Percentiles rank a stretch among this genome's conserved stretches.
These are phyloP conservation scores for Acrocera orbiculus DNA, from an alignment of 2,888 invertebrate species.

Conservation along the genomic window DNA sequence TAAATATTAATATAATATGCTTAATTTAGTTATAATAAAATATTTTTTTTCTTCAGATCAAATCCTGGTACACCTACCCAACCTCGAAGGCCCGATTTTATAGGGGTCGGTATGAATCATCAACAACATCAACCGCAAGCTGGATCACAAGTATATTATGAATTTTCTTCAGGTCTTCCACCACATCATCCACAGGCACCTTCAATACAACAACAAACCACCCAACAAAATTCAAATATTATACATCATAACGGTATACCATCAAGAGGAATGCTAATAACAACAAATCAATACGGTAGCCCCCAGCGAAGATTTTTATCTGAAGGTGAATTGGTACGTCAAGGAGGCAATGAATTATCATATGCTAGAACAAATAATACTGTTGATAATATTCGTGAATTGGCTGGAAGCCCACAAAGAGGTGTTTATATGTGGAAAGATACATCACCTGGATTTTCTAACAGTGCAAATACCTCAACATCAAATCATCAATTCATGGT, in stretches of 20 bases:
- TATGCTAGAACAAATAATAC: conserved; percentile 56
- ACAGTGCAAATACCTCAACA: conserved; percentile 24
- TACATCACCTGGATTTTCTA: conserved; percentile 44
- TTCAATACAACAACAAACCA: conserved; percentile 28
- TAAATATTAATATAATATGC: too few species aligned
- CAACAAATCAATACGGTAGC: conserved; percentile 34
- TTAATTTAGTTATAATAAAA: too few species aligned
- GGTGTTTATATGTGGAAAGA: conserved; percentile 67
- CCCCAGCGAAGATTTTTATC: conserved; percentile 64
- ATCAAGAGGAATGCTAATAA: conserved; percentile 20
- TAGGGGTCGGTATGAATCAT: conserved; percentile 42
- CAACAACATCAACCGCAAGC: conserved; percentile 21
- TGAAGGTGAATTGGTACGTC: conserved; percentile 63
- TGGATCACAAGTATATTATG: conserved; percentile 30
- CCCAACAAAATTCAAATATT: conserved; percentile 17
- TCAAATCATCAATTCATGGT: conserved; percentile 25
- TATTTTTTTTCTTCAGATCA: conserved; percentile 53
- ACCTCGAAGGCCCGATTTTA: conserved; percentile 75
- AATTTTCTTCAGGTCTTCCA: conserved; percentile 27
- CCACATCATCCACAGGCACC: conserved; percentile 29
- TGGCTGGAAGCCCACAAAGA: conserved; percentile 74
- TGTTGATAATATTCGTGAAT: conserved; percentile 71
- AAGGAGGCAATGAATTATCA: conserved; percentile 38
- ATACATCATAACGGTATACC: conserved; percentile 16
- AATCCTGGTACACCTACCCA: conserved; percentile 85